Evolutionary conservation across 2,888 invertebrate species (phyloP), one percentile per base, ranked within the genome.

Genomic region (Pinctada fucata): DNA sequence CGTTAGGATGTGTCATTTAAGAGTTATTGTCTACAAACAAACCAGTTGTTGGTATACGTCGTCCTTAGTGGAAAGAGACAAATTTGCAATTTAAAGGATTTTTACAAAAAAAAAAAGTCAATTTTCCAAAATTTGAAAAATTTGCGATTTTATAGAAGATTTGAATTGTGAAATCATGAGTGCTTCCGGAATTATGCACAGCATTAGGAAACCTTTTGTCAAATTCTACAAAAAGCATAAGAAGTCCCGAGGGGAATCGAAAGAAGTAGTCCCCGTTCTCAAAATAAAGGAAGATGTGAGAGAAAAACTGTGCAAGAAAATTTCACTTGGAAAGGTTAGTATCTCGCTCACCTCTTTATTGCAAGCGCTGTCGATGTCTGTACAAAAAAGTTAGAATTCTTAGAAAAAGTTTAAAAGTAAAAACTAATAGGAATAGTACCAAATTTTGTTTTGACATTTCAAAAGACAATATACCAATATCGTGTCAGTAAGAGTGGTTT

Each of bases 31-130:
- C 4, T 65, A 74, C 16, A 10, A 10, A 49, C 74, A 74, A 50
- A 74, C 74, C 50, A 74, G 74, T 66, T 48, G 49, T 50, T 74
- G 74, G 74, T 74, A 74, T 13, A 74, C 74, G 3, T 74, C 74
- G 3, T 66, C 66, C 49, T 63, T 74, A 8, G 66, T 74, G 16
- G 74, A 67, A 16, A 74, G 74, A 65, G 74, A 74, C 31, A 74
- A 74, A 1, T 66, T 2, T 16, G 10, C 13, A 8, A 58, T 58
- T 13, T 58, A 10, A 58, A 58, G 8, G 58, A 10, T 58, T 58
- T 6, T n/a, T n/a, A n/a, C n/a, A 31, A 31, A 31, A 31, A 31
- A 31, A 31, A 31, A 31, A 31, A 31, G 31, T 47, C 45, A 31
- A 31, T 5, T 48, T 67, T 31, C 48, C 8, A 16, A 10, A 13